Conservation (phyloP, 2,113 vertebrate species). For the Atherinomorus stipes region DNA sequence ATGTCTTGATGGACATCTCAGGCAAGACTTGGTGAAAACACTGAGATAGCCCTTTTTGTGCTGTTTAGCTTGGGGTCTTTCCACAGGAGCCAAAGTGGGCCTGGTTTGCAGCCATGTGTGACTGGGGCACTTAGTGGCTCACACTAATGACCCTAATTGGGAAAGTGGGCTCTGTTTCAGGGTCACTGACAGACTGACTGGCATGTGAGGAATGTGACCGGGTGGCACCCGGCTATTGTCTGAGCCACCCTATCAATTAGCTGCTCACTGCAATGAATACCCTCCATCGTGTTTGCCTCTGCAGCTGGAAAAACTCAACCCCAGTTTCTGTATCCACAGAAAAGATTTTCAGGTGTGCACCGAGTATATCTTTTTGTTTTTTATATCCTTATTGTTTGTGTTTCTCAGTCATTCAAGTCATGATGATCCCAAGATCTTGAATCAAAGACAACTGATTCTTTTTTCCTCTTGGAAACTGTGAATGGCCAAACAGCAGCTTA, state of each 20-base stretch:
- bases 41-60: conserved; percentile 41
- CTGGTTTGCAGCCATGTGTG: conserved; percentile 77
- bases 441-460: too few relatives aligned
- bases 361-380: background rate
- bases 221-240: conserved; percentile 72
- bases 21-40: conserved; percentile 53
- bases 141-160: conserved; percentile 81
- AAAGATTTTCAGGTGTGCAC: background rate
- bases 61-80: conserved; percentile 57
- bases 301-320: conserved; percentile 2
- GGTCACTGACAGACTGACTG: conserved; percentile 76
- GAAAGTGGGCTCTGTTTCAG: conserved; percentile 81
- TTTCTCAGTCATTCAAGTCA: too few relatives aligned
- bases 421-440: too few relatives aligned
- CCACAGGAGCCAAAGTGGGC: conserved; percentile 65
- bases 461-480: too few relatives aligned
- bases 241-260: conserved; percentile 58
- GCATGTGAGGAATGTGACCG: conserved; percentile 77
- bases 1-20: conserved; percentile 46
- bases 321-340: background rate
- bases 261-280: conserved; percentile 53
- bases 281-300: conserved; percentile 25
- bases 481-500: too few relatives aligned
- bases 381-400: background rate
- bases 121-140: conserved; percentile 76